Percentiles rank a stretch among this genome's conserved stretches.
Evolutionary conservation across 2,113 vertebrate genomes (phyloP).

Genomic region (Chloebia gouldiae): DNA sequence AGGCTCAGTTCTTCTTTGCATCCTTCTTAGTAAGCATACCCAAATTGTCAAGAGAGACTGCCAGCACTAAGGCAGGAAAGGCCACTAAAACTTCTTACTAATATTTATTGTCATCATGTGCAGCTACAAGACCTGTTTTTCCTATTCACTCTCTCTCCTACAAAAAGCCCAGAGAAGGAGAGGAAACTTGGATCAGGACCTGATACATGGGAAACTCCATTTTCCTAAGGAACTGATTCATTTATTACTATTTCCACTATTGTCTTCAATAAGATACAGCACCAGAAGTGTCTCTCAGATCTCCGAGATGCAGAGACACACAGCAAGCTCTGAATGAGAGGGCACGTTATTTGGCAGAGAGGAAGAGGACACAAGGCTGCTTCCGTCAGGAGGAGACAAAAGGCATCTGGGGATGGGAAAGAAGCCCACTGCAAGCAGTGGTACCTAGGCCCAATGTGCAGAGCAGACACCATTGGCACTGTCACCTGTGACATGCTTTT

Average conservation of each 20-base stretch:
- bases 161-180: not conserved
- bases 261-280: not conserved
- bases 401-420: not conserved
- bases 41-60: not conserved
- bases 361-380: not conserved
- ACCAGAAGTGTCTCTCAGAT: not conserved
- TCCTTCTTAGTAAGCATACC: not conserved
- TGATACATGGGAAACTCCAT: not conserved
- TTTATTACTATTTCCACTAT: not conserved
- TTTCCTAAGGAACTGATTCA: not conserved
- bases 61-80: not conserved
- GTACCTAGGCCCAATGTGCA: rapidly evolving
- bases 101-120: not conserved
- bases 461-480: not conserved
- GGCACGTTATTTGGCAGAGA: not conserved
- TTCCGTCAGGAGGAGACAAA: not conserved
- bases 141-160: not conserved
- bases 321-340: not conserved
- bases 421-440: not conserved
- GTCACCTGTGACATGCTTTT: rapidly evolving
- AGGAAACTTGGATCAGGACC: not conserved
- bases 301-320: not conserved
- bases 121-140: not conserved
- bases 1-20: not conserved
- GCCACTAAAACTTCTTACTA: not conserved